These are phyloP conservation scores for Otis tarda DNA, from an alignment of 2,113 vertebrate species.

Conservation along the genomic window DNA sequence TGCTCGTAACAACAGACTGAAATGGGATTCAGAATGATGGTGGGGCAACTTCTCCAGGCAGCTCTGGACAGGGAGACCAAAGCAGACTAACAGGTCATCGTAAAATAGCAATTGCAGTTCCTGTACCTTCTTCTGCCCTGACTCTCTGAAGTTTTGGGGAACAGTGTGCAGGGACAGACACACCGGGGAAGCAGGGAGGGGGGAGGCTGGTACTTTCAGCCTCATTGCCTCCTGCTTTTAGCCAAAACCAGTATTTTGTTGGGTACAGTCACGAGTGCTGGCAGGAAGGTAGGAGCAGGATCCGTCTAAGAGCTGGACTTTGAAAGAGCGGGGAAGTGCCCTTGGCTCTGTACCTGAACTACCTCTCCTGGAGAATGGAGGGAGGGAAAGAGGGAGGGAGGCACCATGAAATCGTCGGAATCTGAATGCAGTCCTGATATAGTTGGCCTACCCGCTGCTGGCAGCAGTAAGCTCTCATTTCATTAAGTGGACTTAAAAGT, in stretches of 20 bases:
- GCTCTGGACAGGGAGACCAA: background rate
- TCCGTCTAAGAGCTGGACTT: background rate
- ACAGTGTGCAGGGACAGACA: background rate
- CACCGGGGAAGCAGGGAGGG: rapidly evolving
- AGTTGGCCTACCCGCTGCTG: background rate
- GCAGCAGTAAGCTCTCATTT: background rate
- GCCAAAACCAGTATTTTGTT: background rate
- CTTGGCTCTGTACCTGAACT: background rate
- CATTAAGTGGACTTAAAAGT: background rate
- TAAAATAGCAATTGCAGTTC: background rate
- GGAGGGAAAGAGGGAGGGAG: background rate
- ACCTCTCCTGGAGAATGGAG: background rate
- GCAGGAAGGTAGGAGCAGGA: background rate
- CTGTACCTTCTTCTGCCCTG: background rate
- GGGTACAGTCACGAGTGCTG: background rate
- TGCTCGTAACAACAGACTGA: background rate
- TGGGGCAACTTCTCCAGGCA: background rate
- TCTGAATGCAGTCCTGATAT: background rate
- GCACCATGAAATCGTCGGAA: background rate
- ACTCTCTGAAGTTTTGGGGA: background rate
- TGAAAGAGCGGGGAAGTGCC: background rate
- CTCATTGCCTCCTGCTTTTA: background rate
- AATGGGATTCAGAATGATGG: background rate
- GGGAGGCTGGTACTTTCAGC: background rate
- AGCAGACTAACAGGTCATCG: background rate